Conservation (phyloP, 2,797 vertebrate species). For the Artibeus jamaicensis region DNA sequence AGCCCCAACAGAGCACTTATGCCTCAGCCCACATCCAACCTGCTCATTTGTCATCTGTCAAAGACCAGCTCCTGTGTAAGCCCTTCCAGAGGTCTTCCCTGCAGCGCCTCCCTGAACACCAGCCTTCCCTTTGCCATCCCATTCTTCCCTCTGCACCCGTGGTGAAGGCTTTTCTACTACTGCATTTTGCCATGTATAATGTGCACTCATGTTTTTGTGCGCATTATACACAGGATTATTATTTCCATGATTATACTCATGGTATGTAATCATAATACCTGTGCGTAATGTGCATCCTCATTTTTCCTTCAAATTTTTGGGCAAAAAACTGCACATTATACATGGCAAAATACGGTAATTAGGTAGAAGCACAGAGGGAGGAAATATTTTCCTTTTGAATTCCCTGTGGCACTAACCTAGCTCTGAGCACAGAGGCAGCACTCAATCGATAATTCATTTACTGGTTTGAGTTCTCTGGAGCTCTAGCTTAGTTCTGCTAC, state of each 20-base stretch:
- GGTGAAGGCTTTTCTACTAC: background rate
- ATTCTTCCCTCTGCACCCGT: background rate
- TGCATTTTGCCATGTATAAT: background rate
- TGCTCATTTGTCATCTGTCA: background rate
- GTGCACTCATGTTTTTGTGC: too few species aligned
- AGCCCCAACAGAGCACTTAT: background rate
- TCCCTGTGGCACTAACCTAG: background rate
- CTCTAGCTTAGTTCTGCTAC: background rate
- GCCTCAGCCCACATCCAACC: background rate
- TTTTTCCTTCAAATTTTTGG: too few species aligned
- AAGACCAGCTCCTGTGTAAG: background rate
- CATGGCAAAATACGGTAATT: background rate
- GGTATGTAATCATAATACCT: too few species aligned
- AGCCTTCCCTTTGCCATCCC: too few species aligned
- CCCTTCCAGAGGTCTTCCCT: background rate
- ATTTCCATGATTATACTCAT: too few species aligned
- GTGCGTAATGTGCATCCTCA: too few species aligned
- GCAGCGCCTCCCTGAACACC: background rate
- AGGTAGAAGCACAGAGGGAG: background rate
- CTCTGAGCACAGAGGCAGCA: background rate
- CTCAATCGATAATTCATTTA: background rate
- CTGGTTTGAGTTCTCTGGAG: background rate
- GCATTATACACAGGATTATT: too few species aligned
- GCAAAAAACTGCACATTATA: too few species aligned
- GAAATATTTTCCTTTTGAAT: constrained; percentile 1